Conservation (phyloP, 2,888 invertebrate genomes). For the Allygus modestus region DNA sequence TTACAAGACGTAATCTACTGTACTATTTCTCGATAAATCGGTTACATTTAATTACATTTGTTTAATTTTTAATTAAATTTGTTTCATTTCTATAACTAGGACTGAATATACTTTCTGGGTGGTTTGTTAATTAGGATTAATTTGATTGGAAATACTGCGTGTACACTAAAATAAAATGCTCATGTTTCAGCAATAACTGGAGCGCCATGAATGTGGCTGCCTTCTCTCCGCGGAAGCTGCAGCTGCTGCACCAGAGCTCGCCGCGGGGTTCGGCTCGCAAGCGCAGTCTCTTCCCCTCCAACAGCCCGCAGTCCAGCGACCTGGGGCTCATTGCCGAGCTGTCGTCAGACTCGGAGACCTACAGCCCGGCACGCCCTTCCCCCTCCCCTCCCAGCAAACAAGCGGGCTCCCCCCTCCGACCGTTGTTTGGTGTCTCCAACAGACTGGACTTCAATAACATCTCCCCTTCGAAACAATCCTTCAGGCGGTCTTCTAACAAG, state of each 20-base stretch:
- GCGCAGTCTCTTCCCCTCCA: constrained; percentile 79
- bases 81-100: too few relatives aligned
- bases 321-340: constrained; percentile 56
- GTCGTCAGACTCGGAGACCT: constrained; percentile 53
- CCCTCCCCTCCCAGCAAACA: constrained; percentile 42
- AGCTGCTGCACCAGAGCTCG: constrained; percentile 73
- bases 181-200: too few relatives aligned
- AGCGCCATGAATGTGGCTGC: constrained; percentile 19
- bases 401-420: neutral
- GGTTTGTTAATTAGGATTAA: too few relatives aligned
- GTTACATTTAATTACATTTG: too few relatives aligned
- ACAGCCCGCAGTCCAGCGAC: constrained; percentile 61
- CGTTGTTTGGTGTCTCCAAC: neutral
- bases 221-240: constrained; percentile 52
- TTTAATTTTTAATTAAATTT: too few relatives aligned
- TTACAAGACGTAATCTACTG: too few relatives aligned
- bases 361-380: constrained; percentile 56
- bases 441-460: neutral
- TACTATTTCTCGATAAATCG: too few relatives aligned
- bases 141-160: too few relatives aligned
- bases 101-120: too few relatives aligned
- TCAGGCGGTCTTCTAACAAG: neutral
- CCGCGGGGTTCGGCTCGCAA: constrained; percentile 81
- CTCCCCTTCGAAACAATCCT: neutral
- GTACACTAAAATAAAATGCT: too few relatives aligned